A percentile compares a stretch with the other conserved stretches of the same genome.
Evolutionary conservation across 1,140 invertebrate species (phyloP).

Genomic region (Acromyrmex charruanus): DNA sequence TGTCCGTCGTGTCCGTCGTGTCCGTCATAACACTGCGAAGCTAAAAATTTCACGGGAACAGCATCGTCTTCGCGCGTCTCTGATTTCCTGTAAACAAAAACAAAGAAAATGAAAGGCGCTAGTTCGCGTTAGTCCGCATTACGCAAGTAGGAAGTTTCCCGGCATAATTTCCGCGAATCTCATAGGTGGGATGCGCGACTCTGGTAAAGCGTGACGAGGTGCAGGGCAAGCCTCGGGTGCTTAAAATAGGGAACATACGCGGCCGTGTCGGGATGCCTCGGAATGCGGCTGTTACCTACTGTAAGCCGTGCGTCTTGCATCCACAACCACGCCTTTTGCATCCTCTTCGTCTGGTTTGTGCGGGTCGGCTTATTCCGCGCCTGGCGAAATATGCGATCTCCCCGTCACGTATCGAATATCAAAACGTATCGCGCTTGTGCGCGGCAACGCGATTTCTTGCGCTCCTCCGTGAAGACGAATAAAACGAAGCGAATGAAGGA

Average conservation of each 20-base stretch:
- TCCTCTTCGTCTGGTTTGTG: slow-evolving; percentile 18
- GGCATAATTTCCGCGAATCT: slow-evolving; percentile 28
- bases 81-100: background rate
- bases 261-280: slow-evolving; percentile 18
- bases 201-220: slow-evolving; percentile 45
- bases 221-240: slow-evolving; percentile 36
- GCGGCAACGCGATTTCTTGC: background rate
- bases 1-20: no score
- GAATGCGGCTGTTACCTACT: slow-evolving; percentile 52
- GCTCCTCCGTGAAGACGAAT: background rate
- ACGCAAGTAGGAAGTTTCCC: slow-evolving; percentile 2
- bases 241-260: slow-evolving; percentile 60
- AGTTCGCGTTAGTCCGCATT: background rate
- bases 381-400: slow-evolving; percentile 39
- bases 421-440: slow-evolving; percentile 16
- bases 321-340: slow-evolving; percentile 35
- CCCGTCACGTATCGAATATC: slow-evolving; percentile 42
- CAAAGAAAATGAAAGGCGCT: background rate
- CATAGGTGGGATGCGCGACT: background rate
- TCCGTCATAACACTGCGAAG: background rate
- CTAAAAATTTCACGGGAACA: no score
- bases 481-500: background rate
- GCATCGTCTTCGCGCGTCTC: background rate
- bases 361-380: slow-evolving; percentile 33
- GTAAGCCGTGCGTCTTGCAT: background rate